Evolutionary conservation across 2,113 vertebrate genomes (phyloP).

Genomic region (Entelurus aequoreus): DNA sequence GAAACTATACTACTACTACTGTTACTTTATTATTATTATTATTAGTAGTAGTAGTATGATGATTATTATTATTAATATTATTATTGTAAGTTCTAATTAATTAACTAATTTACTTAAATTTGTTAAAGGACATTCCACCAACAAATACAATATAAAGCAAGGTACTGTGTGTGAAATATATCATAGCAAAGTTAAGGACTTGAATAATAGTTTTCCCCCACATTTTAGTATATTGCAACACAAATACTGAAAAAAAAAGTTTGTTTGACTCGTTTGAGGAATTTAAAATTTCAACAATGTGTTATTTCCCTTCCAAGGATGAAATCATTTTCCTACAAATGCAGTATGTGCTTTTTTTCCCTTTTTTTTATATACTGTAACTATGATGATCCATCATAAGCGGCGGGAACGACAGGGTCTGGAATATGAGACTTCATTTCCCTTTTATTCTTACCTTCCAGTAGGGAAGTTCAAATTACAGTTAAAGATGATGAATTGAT

Average conservation of each 20-base stretch:
- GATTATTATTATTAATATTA: too few relatives aligned
- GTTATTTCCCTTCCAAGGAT: constrained; percentile 37
- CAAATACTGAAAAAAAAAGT: constrained; percentile 5
- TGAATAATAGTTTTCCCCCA: not conserved
- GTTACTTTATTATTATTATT: too few relatives aligned
- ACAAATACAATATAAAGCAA: not conserved
- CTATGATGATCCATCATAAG: constrained; percentile 62
- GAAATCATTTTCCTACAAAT: constrained; percentile 53
- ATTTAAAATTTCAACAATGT: constrained; percentile 29
- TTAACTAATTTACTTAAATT: too few relatives aligned
- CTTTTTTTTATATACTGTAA: not conserved
- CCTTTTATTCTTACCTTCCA: constrained; percentile 56
- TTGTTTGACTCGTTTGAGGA: constrained; percentile 28
- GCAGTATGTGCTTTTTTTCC: constrained; percentile 31
- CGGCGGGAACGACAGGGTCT: constrained; percentile 44
- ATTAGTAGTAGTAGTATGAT: too few relatives aligned
- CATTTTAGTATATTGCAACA: constrained; percentile 15
- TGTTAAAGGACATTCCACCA: too few relatives aligned
- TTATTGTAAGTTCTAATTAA: too few relatives aligned
- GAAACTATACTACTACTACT: too few relatives aligned
- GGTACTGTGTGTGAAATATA: not conserved
- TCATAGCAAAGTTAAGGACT: not conserved
- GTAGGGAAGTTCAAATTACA: constrained; percentile 50
- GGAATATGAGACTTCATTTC: constrained; percentile 68
- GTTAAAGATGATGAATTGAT: constrained; percentile 49